Evolutionary conservation across 2,113 vertebrate genomes (phyloP), one percentile per base, ranked within the genome.

Genomic region (Lates calcarifer): DNA sequence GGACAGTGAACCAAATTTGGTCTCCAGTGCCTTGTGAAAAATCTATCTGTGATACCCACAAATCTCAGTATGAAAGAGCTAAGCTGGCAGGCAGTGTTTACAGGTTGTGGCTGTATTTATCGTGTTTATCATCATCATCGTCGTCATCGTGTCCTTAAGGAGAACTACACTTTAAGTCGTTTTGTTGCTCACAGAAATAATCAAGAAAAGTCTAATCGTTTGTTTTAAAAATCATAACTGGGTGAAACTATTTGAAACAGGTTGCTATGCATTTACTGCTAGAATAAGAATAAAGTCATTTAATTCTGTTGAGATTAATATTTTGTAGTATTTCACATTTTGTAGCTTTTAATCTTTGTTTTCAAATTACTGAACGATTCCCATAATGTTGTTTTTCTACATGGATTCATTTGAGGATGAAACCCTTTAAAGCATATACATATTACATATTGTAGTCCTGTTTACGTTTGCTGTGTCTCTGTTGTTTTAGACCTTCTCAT

Each of bases 11-110:
- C 86, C 85, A 86, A 75, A 90, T 77, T 85, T 73, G 90, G 87
- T 92, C 88, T 92, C 89, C 90, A 87, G 93, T 95, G 94, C 93
- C 93, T 95, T 95, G 85, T 87, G 77, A 86, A 81, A 88, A 82
- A 90, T 83, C 86, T 76, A 63, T 85, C 84, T 79, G 74, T 85
- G 78, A 87, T 62, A 78, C 64, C 89, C 75, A 74, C 76, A 70
- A 75, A 85, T 77, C 77, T 88, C 57, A 39, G 74, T 74, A 22
- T 74, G 74, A 88, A 89, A 80, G 75, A 84, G 77, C 74, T 72
- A 74, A 56, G 35, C 9, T 13, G 80, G 79, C 87, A 78, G 94
- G 91, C 56, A 55, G 89, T 88, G 87, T 93, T 94, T 90, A 90
- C 85, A 90, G 89, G 88, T 90, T 92, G 90, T 89, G 73, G 78